Evolutionary conservation across 2,113 vertebrate species (phyloP), one percentile per base, ranked within the genome.

Genomic region (Okapia johnstoni): DNA sequence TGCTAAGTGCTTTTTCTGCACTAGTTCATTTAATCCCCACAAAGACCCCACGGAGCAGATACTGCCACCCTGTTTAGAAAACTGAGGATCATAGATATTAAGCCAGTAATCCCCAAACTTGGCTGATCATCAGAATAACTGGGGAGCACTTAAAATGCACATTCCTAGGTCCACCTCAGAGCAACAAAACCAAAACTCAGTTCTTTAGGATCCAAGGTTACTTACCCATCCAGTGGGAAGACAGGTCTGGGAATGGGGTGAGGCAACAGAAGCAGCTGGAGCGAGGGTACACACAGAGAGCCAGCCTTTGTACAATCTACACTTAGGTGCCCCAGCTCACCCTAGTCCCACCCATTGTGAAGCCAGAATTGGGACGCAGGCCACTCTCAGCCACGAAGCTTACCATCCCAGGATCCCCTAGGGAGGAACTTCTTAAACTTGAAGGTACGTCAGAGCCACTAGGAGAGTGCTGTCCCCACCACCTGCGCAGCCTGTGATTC

Each of bases 311-410:
- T 50, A 28, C 48, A 6, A 8, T 7, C 66, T 10, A 12, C 6
- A 11, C 12, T 0, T 2, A 25, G 40, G 21, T 0, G 7, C 52
- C 15, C 30, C 14, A 21, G 16, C 33, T 33, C 43, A 36, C 23
- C 54, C 5, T 7, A 7, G 58, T 5, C 52, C 60, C 63, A 9
- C 23, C 33, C 28, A 5, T 15, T 0, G n/a, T 60, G 28, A 21
- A 93, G 84, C 58, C 50, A 17, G 55, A 73, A 30, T 0, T 26
- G 25, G 36, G 61, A 50, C 0, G 0, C 33, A 36, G 23, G 14
- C 46, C 54, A 16, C 33, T 4, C 50, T 60, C 17, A 54, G 57
- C 36, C 83, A 21, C 14, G 6, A 90, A 43, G 36, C 11, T 26
- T 3, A 2, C 0, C 2, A 16, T 7, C 30, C 76, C 6, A 28